Evolutionary conservation across 23 tunicate genomes (phyloP).

Genomic region (Styela clava): DNA sequence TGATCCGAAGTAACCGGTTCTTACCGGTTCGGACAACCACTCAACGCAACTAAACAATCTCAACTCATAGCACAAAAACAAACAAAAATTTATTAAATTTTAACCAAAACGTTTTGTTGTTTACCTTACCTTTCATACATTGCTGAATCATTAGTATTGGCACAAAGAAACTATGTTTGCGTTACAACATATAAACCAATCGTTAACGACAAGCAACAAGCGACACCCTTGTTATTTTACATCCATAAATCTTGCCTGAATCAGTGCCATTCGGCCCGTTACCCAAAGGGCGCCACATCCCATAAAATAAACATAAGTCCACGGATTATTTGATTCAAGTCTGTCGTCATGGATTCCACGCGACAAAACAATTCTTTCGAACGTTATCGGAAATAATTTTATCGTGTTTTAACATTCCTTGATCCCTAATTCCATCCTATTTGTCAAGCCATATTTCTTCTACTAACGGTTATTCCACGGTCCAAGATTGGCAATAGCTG

Average conservation of each 20-base stretch:
- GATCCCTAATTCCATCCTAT: no score
- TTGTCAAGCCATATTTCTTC: no score
- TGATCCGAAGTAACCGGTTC: background rate
- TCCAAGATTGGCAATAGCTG: no score
- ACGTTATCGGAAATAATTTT: background rate
- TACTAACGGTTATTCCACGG: no score
- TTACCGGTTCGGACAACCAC: background rate
- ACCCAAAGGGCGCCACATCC: background rate
- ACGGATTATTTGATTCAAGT: background rate
- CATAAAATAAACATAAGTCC: background rate
- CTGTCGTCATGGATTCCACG: background rate
- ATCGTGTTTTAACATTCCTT: no score
- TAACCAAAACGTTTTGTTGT: background rate
- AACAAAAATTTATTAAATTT: background rate
- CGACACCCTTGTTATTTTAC: background rate
- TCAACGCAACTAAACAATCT: background rate
- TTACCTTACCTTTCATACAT: background rate
- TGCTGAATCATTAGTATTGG: background rate
- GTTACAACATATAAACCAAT: background rate
- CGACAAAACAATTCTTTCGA: background rate
- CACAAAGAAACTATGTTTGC: background rate
- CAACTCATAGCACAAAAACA: background rate
- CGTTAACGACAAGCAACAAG: background rate
- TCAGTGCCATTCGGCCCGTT: background rate
- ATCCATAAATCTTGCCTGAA: background rate